Evolutionary conservation across 2,113 vertebrate species (phyloP).

Genomic region (Lepidothrix coronata): DNA sequence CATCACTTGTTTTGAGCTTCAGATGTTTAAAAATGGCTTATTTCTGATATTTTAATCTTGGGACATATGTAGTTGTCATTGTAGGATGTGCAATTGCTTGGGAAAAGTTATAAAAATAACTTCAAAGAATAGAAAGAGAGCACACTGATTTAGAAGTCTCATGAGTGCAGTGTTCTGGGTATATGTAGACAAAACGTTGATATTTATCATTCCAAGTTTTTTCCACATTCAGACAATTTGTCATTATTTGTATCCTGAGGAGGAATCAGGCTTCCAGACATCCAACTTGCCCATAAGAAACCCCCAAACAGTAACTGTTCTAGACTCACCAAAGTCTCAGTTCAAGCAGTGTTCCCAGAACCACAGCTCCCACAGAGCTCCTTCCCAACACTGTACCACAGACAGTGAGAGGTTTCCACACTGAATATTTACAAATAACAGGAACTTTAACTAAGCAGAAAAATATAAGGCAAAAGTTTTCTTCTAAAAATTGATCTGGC

Average conservation of each 20-base stretch:
- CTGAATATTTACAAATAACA: not conserved
- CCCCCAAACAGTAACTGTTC: not conserved
- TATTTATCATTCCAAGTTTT: not conserved
- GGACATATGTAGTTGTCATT: slow-evolving; percentile 16
- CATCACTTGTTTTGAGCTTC: not conserved
- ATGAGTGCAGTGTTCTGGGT: not conserved
- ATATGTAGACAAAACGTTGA: not conserved
- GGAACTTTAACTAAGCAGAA: not conserved
- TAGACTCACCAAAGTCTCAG: not conserved
- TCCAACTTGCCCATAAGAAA: not conserved
- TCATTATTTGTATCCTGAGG: not conserved
- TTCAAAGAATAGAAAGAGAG: slow-evolving; percentile 10
- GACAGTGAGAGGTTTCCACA: not conserved
- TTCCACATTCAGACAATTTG: not conserved
- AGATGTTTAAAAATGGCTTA: slow-evolving; percentile 29
- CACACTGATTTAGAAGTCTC: slow-evolving; percentile 11
- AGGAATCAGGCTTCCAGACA: not conserved
- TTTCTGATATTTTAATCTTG: slow-evolving; percentile 51
- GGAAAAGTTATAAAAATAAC: slow-evolving; percentile 45
- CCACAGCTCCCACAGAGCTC: not conserved
- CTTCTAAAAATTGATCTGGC: not conserved
- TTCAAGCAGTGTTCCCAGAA: not conserved
- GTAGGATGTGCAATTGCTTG: slow-evolving; percentile 19
- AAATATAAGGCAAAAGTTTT: not conserved
- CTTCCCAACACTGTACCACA: not conserved